Evolutionary conservation across 1,140 invertebrate species (phyloP).

Genomic region (Zaprionus nigranus): DNA sequence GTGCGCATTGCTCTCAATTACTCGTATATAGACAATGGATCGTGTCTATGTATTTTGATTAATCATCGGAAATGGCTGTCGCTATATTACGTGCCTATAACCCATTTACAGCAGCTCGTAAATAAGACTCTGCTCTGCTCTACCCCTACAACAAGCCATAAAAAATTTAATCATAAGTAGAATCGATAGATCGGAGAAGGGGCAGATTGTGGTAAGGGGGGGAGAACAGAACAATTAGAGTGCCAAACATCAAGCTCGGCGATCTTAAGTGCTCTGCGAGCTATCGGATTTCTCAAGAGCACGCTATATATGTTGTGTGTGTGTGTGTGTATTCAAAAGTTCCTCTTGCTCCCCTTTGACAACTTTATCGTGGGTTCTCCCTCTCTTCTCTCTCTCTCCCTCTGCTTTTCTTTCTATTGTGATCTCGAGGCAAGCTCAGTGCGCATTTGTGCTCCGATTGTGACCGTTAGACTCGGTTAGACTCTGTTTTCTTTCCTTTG

Average conservation of each 20-base stretch:
- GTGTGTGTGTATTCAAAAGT: slow-evolving; percentile 47
- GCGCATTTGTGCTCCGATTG: slow-evolving; percentile 48
- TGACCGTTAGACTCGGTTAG: slow-evolving; percentile 49
- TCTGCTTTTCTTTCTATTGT: no score
- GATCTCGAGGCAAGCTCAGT: slow-evolving; percentile 63
- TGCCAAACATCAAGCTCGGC: slow-evolving; percentile 69
- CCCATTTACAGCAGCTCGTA: slow-evolving; percentile 78
- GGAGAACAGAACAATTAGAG: slow-evolving; percentile 50
- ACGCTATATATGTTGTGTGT: slow-evolving; percentile 2
- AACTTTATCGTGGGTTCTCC: slow-evolving; percentile 13
- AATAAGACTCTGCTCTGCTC: slow-evolving; percentile 50
- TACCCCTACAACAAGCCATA: slow-evolving; percentile 29
- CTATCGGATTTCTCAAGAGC: slow-evolving; percentile 80
- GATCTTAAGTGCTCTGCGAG: slow-evolving; percentile 69
- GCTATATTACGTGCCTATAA: slow-evolving; percentile 75
- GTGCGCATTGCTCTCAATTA: slow-evolving; percentile 31
- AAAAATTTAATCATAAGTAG: slow-evolving; percentile 7
- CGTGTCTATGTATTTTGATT: slow-evolving; percentile 47
- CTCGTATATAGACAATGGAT: slow-evolving; percentile 45
- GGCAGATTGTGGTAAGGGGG: slow-evolving; percentile 41
- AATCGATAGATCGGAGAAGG: slow-evolving; percentile 33
- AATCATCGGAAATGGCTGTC: slow-evolving; percentile 74
- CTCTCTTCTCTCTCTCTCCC: no score
- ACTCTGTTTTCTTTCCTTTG: slow-evolving; percentile 48
- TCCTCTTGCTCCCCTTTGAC: slow-evolving; percentile 35